Base-by-base conservation (phyloP, 2,888 invertebrate genomes). In the Ganaspis brasiliensis region DNA sequence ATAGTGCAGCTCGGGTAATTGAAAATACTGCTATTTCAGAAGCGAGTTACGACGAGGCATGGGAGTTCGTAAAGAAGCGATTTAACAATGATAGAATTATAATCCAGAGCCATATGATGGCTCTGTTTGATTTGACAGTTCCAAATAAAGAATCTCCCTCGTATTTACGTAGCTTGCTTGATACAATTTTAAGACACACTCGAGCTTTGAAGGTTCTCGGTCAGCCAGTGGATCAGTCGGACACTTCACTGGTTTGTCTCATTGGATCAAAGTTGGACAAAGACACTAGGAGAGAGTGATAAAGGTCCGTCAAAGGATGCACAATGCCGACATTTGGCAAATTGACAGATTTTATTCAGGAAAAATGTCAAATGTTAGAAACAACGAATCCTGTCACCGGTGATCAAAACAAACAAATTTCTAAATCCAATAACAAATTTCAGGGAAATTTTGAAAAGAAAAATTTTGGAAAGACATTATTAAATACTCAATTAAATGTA, bases 131-230 rank as follows among this genome's bases (percentile, higher is more conserved):
- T 16, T 61, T 67, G 12, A 67, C 73, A n/a, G 45, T 31, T 1
- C n/a, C 73, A 1, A 61, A 31, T n/a, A 63, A 16, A 24, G 76
- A 76, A 8, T 61, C 76, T 8, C n/a, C 73, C 16, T 14, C 12
- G 14, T 73, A 31, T 19, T 57, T 76, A 8, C 72, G 49, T 12
- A 16, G 12, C n/a, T 19, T 72, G 56, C 59, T 72, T 16, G 26
- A 55, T 26, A 56, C 12, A 4, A 37, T 21, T 10, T 31, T 31
- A 16, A 57, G n/a, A 16, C 73, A 73, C n/a, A 14, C 59, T n/a
- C 52, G 57, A 14, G 73, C 73, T n/a, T n/a, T 73, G 2, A 73
- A 73, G 31, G 6, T 31, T 6, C 6, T 31, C 3, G 31, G 31
- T 52, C n/a, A 52, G 4, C n/a, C 52, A 5, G 19, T 16, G 8